These are phyloP conservation scores for Drosophila serrata DNA, from an alignment of 1,140 invertebrate genomes.

Conservation along the genomic window DNA sequence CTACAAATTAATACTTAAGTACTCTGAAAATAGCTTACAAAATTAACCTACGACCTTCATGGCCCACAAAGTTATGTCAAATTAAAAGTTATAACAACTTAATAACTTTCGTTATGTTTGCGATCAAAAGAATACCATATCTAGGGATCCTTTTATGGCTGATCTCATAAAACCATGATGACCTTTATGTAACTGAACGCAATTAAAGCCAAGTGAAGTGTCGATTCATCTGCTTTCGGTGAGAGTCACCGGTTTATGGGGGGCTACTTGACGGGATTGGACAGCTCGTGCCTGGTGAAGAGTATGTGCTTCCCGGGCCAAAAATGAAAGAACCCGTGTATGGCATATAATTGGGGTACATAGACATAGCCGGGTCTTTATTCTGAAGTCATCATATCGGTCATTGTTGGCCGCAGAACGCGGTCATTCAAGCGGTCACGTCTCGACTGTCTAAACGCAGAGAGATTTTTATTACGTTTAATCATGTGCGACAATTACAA, in stretches of 20 bases:
- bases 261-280: constrained; percentile 17
- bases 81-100: constrained; percentile 21
- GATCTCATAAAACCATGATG: constrained; percentile 19
- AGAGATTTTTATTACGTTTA: constrained; percentile 69
- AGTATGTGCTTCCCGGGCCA: constrained; percentile 30
- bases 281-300: constrained; percentile 13
- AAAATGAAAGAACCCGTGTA: constrained; percentile 22
- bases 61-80: too few relatives aligned
- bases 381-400: constrained; percentile 36
- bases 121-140: background rate
- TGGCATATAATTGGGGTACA: constrained; percentile 39
- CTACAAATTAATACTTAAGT: too few relatives aligned
- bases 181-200: constrained; percentile 40
- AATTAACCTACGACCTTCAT: background rate
- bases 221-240: constrained; percentile 23
- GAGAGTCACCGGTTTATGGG: constrained; percentile 12
- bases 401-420: constrained; percentile 28
- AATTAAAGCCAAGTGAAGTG: constrained; percentile 25
- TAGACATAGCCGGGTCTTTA: constrained; percentile 1
- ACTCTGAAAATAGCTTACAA: background rate
- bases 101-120: constrained; percentile 26
- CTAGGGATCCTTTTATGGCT: constrained; percentile 6
- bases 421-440: constrained; percentile 57
- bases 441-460: constrained; percentile 58
- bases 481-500: constrained; percentile 74